Base-by-base conservation (phyloP, 2,888 invertebrate genomes). In the Gnatocerus cornutus region DNA sequence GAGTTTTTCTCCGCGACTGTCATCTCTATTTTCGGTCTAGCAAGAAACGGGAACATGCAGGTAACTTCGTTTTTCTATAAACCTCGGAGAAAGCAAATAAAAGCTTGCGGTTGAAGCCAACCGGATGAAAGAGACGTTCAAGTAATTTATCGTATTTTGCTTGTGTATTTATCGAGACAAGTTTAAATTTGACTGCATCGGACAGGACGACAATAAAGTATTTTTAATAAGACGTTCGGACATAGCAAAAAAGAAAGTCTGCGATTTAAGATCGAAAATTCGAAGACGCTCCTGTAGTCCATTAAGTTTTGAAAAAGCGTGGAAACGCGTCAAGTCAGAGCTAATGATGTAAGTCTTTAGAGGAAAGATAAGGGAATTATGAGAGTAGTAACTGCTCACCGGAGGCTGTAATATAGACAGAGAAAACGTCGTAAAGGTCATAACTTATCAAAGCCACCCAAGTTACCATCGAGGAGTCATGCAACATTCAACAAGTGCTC, bases 401-500 rank as follows among this genome's bases (percentile, higher is more conserved):
- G 52, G 64, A 64, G 64, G 55, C 64, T 64, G 64, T 9, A 59
- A 33, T 39, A 16, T 21, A 62, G 64, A 52, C 37, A 7, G 29
- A 33, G 61, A 13, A 59, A 27, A 16, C 59, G 52, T 61, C 61
- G 41, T 67, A 67, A 67, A 67, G 67, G 59, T 53, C 77, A 77
- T 80, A 80, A 79, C 77, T 80, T 78, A 79, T 61, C 72, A 75
- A 77, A 80, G 75, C 77, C 77, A 76, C 76, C 76, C 76, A 75
- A 68, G 74, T 65, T 73, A 76, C 77, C 75, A 75, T 75, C 74
- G 72, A 21, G 21, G 21, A 75, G 76, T 79, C 80, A 79, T 80
- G 80, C 78, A 79, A 79, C 76, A 80, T 80, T 77, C 79, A 80
- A 78, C 79, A 77, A 79, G 78, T 79, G 74, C 76, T 71, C 73